These are phyloP conservation scores for Hemibagrus wyckioides DNA, from an alignment of 2,113 vertebrate species.

Conservation along the genomic window DNA sequence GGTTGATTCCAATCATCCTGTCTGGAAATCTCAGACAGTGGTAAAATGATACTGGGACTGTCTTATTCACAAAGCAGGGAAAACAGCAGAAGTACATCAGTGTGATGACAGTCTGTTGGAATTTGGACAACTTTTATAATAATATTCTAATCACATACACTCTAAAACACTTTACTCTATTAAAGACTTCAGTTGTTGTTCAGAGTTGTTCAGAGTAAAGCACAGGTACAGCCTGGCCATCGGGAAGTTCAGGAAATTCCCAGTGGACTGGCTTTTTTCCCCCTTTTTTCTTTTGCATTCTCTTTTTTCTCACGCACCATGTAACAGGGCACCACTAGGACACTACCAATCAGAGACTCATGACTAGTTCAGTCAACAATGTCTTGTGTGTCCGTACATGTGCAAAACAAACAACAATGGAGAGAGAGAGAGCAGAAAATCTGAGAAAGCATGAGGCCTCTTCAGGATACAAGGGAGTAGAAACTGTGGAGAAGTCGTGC, in stretches of 20 bases:
- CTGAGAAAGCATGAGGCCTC: background rate
- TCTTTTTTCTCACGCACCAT: background rate
- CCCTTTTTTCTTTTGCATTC: background rate
- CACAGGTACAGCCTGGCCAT: background rate
- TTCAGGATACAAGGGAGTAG: background rate
- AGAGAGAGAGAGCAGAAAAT: background rate
- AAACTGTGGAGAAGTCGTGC: background rate
- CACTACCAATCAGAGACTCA: background rate
- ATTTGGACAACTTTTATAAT: background rate
- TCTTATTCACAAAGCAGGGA: background rate
- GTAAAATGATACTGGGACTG: constrained; percentile 3
- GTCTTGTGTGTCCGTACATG: background rate
- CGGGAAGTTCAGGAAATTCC: background rate
- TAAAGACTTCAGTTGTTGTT: background rate
- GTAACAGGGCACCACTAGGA: background rate
- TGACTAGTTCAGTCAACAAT: background rate
- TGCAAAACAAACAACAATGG: background rate
- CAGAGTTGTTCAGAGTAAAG: background rate
- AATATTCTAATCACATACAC: background rate
- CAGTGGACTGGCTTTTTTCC: background rate
- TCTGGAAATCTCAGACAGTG: constrained; percentile 26
- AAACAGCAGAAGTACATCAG: background rate
- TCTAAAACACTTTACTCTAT: background rate
- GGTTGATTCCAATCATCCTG: constrained; percentile 24
- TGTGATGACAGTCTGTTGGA: background rate